Conservation (phyloP, 2,888 invertebrate genomes). For the Drosophila ustulata region DNA sequence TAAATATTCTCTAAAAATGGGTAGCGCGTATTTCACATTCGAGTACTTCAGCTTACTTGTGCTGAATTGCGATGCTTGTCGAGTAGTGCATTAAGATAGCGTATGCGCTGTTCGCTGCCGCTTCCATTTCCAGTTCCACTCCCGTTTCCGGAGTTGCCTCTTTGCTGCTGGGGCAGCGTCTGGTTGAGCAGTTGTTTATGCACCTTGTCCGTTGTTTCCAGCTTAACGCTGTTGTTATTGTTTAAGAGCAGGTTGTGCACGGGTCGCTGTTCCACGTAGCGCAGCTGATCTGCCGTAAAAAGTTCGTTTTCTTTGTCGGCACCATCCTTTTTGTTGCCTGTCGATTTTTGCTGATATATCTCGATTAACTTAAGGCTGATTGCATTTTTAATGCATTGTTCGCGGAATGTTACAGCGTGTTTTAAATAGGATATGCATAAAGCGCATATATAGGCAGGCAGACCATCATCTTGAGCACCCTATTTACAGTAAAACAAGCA, state of each 20-base stretch:
- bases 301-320: conserved; percentile 54
- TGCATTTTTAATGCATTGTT: conserved; percentile 82
- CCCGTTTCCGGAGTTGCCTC: conserved; percentile 4
- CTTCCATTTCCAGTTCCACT: conserved; percentile 25
- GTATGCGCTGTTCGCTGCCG: conserved; percentile 62
- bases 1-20: no score
- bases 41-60: conserved; percentile 16
- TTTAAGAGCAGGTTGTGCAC: conserved; percentile 77
- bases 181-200: conserved; percentile 72
- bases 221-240: conserved; percentile 53
- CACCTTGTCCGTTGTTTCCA: conserved; percentile 72
- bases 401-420: conserved; percentile 84
- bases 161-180: conserved; percentile 27
- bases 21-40: no score
- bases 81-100: conserved; percentile 78
- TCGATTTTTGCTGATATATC: conserved; percentile 57
- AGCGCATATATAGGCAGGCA: conserved; percentile 83
- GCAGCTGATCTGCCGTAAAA: conserved; percentile 76
- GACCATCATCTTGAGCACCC: conserved; percentile 82
- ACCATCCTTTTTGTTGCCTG: conserved; percentile 13
- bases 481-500: conserved; percentile 35
- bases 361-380: conserved; percentile 74
- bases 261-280: conserved; percentile 75
- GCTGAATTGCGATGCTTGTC: conserved; percentile 67
- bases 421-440: conserved; percentile 84